Conservation (phyloP, 2,113 vertebrate genomes). For the Heliornis fulica region DNA sequence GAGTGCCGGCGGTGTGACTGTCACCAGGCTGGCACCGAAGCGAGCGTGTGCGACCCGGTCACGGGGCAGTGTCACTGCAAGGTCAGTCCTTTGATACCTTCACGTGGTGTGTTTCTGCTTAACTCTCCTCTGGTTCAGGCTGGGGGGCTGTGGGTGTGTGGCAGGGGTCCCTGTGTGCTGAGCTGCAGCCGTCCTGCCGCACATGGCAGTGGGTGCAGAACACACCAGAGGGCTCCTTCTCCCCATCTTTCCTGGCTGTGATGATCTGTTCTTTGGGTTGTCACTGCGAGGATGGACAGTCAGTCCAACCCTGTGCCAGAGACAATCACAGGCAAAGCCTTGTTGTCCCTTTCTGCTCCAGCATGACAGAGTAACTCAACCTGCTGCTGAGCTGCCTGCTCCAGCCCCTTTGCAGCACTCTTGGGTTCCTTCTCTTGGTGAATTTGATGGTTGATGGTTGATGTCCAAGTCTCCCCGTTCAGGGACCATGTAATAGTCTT, state of each 20-base stretch:
- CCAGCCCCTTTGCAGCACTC: background rate
- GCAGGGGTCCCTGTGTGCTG: background rate
- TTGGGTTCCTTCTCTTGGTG: background rate
- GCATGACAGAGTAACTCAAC: background rate
- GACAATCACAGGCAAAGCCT: background rate
- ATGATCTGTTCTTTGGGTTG: background rate
- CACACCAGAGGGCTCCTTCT: background rate
- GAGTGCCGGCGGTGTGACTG: slow-evolving; percentile 87
- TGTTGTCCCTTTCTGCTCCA: background rate
- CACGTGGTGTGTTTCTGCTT: fast-evolving
- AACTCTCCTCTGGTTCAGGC: background rate
- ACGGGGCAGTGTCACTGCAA: slow-evolving; percentile 92
- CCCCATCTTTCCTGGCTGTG: background rate
- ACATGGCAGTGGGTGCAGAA: background rate
- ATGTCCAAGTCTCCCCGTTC: background rate
- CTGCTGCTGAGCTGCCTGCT: background rate
- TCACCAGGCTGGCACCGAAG: slow-evolving; percentile 82
- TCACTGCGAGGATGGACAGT: background rate
- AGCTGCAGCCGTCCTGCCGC: background rate
- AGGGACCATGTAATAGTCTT: background rate
- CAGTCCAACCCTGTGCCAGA: background rate
- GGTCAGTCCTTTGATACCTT: slow-evolving; percentile 62
- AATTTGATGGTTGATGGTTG: background rate
- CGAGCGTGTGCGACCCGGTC: slow-evolving; percentile 79
- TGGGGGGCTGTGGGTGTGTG: background rate